These are phyloP conservation scores for Hydriomena furcata DNA, from an alignment of 2,888 invertebrate genomes.

Conservation along the genomic window DNA sequence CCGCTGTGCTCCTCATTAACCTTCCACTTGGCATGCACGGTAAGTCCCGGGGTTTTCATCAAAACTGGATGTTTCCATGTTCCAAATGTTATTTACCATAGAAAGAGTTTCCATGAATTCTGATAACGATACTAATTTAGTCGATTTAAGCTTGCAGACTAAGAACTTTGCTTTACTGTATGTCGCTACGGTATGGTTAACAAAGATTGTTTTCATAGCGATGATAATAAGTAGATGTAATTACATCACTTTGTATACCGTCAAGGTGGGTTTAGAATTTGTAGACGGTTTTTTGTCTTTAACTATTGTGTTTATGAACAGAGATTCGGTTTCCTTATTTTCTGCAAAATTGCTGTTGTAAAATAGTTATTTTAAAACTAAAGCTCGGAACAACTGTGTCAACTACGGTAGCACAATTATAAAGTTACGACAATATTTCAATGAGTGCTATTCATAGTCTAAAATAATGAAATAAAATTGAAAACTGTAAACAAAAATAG, in stretches of 20 bases:
- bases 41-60: conserved; percentile 46
- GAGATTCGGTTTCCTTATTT: background rate
- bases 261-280: conserved; percentile 1
- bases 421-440: background rate
- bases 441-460: too few species aligned
- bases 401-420: background rate
- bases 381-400: background rate
- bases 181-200: background rate
- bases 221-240: background rate
- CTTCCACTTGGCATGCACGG: conserved; percentile 51
- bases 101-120: conserved; percentile 41
- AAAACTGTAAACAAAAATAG: background rate
- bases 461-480: too few species aligned
- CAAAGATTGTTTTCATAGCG: background rate
- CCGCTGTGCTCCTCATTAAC: conserved; percentile 47
- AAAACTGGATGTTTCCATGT: conserved; percentile 39
- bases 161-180: background rate
- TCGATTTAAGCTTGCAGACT: conserved; percentile 19
- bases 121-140: conserved; percentile 24
- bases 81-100: conserved; percentile 41
- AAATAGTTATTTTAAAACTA: background rate
- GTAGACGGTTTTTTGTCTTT: background rate
- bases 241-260: too few species aligned
- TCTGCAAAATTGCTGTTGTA: too few species aligned
- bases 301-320: conserved; percentile 2